Base-by-base conservation (phyloP, 2,888 invertebrate genomes). In the Hirtodrosophila confusa region DNA sequence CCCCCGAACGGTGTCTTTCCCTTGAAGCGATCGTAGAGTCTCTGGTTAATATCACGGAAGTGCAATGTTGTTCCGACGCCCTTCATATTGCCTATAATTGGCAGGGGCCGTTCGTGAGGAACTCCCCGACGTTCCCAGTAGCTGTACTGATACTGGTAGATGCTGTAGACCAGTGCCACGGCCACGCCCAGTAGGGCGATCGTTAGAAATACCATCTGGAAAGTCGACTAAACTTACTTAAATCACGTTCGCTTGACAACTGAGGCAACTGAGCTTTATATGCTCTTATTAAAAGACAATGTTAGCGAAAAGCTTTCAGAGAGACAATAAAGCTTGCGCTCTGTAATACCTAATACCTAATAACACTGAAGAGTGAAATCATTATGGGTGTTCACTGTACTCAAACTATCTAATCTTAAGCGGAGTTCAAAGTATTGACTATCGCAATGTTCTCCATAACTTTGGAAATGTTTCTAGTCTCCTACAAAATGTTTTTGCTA, bases 51-150 rank as follows among this genome's bases (percentile, higher is more conserved):
- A 3, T 90, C 90, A 2, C 73, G 75, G 4, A 85, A 63, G 41
- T 89, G 87, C 8, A 60, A 33, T 0, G 39, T 65, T 0, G 41
- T 7, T 0, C 89, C 88, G 0, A 88, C 39, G 3, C 89, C 90
- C 3, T 39, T 61, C 76, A 85, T 75, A 36, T 87, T 90, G 2
- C 89, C 90, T 0, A 80, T 0, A 0, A 89, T 0, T 0, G 77
- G 75, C 3, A 57, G 8, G 0, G 90, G 88, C 0, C 44, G 53
- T 43, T 86, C 87, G 6, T 69, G 73, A 0, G 76, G 83, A 3
- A 90, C 79, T 0, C 77, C 78, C 4, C 60, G 69, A 0, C 62
- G 57, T 10, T 76, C 61, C 89, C 89, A 90, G 17, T 89, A 89
- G 3, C 17, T 73, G 27, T 74, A 87, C 4, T 50, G 65, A 3